Conservation (phyloP, 2,113 vertebrate species). For the Pelusios castaneus region DNA sequence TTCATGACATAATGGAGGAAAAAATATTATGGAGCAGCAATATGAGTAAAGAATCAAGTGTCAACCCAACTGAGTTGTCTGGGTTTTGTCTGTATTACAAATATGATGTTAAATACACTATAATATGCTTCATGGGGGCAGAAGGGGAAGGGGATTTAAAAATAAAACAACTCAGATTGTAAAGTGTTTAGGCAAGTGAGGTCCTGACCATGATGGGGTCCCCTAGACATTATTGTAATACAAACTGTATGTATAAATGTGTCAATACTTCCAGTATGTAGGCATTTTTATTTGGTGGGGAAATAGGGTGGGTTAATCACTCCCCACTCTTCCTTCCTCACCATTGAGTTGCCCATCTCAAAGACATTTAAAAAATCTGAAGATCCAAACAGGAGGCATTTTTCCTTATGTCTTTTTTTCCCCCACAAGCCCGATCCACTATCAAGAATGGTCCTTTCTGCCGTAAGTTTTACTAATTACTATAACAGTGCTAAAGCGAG, state of each 20-base stretch:
- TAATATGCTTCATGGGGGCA: slow-evolving; percentile 34
- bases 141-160: not conserved
- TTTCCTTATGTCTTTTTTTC: not conserved
- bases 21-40: slow-evolving; percentile 74
- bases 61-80: slow-evolving; percentile 55
- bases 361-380: not conserved
- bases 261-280: not conserved
- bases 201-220: not conserved
- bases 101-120: slow-evolving; percentile 52
- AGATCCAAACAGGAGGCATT: not conserved
- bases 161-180: not conserved
- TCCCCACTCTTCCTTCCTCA: not conserved
- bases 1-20: slow-evolving; percentile 72
- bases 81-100: slow-evolving; percentile 61
- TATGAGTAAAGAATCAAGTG: slow-evolving; percentile 70
- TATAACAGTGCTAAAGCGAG: not conserved
- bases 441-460: not conserved
- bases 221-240: not conserved
- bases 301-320: not conserved
- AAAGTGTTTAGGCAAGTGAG: not conserved
- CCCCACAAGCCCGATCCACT: not conserved
- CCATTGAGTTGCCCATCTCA: not conserved
- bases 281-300: not conserved
- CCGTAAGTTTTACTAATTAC: rapidly evolving
- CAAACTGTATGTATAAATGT: not conserved